Conservation (phyloP, 2,113 vertebrate genomes). For the Tylochromis polylepis region DNA sequence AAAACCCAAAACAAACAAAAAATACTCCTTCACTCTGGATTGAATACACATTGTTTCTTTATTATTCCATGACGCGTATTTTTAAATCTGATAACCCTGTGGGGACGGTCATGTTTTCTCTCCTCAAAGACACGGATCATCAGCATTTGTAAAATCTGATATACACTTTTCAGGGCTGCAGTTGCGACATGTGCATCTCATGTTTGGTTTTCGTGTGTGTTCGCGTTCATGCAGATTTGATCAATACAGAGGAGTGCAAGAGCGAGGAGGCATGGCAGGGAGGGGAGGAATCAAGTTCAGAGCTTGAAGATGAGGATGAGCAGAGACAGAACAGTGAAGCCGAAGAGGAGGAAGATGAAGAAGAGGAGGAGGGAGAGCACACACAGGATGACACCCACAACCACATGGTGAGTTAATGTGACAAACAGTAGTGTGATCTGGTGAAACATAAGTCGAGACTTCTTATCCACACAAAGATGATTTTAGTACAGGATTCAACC, state of each 20-base stretch:
- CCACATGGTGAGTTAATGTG: slow-evolving; percentile 26
- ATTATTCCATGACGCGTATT: neutral
- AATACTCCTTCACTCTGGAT: neutral
- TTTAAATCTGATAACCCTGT: neutral
- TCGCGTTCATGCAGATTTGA: slow-evolving; percentile 13
- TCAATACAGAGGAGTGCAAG: slow-evolving; percentile 32
- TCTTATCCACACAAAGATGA: neutral
- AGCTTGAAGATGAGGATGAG: slow-evolving; percentile 36
- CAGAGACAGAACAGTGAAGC: slow-evolving; percentile 34
- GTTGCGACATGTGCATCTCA: neutral
- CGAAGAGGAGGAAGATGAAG: slow-evolving; percentile 26
- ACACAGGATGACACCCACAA: slow-evolving; percentile 12
- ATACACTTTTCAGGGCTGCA: neutral
- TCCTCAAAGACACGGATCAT: neutral
- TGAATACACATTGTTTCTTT: neutral
- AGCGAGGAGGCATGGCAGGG: slow-evolving; percentile 39
- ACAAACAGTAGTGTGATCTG: neutral
- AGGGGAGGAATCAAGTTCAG: slow-evolving; percentile 33
- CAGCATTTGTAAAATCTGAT: neutral
- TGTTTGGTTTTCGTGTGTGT: neutral
- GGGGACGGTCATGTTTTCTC: neutral
- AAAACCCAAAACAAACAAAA: neutral
- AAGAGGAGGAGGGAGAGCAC: slow-evolving; percentile 29
- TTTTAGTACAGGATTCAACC: neutral
- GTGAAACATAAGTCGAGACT: neutral